phyloP scores from a whole-genome alignment of 1,140 invertebrate species.

The Drosophila seguyi region DNA sequence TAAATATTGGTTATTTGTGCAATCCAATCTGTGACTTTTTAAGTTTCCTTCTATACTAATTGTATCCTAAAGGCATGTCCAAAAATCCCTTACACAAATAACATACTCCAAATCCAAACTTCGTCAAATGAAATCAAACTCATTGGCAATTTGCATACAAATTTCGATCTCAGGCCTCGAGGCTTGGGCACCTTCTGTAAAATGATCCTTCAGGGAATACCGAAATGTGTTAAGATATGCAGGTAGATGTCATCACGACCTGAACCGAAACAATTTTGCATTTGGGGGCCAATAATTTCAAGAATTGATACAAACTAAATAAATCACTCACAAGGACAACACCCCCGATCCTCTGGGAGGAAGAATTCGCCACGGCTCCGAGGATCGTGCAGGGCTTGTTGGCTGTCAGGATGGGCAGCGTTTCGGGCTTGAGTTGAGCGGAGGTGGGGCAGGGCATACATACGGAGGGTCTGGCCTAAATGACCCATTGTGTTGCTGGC shows the following conservation, averaged over 20 bases:
- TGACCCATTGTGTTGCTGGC: conserved; percentile 75
- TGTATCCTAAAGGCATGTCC: too few species aligned
- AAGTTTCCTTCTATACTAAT: too few species aligned
- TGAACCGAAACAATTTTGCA: conserved; percentile 41
- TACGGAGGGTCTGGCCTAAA: conserved; percentile 48
- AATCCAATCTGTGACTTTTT: too few species aligned
- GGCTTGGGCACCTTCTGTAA: conserved; percentile 31
- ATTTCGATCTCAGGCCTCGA: conserved; percentile 3
- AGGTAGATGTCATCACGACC: conserved; percentile 66
- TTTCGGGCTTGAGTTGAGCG: conserved; percentile 47
- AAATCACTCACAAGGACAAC: conserved; percentile 73
- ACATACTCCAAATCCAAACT: conserved; percentile 1
- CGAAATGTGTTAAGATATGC: conserved; percentile 82
- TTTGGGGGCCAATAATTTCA: conserved; percentile 75
- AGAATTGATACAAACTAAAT: conserved; percentile 80
- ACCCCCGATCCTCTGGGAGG: conserved; percentile 29
- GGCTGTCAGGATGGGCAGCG: conserved; percentile 77
- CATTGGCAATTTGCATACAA: conserved; percentile 21
- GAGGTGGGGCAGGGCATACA: conserved; percentile 3
- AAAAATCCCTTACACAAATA: neutral
- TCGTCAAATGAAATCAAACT: conserved; percentile 17
- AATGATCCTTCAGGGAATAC: conserved; percentile 61
- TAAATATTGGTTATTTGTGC: neutral
- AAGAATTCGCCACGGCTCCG: conserved; percentile 6
- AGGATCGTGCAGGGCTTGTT: conserved; percentile 80